Base-by-base conservation (phyloP, 2,888 invertebrate species). In the Drosophila anomelani region DNA sequence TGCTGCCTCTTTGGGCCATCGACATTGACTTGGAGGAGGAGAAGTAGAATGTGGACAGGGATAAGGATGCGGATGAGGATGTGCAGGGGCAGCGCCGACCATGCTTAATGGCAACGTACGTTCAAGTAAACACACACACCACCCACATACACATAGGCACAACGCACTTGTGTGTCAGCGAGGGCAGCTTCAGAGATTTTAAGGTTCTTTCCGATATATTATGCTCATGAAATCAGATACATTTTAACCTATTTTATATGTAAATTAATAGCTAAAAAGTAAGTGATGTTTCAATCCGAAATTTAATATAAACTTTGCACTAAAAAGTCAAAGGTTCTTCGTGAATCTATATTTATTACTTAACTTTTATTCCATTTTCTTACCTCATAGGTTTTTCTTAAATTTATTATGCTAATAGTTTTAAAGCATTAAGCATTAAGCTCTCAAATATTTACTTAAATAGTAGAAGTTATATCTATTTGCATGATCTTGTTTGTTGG, bases 21-120 rank as follows among this genome's bases (percentile, higher is more conserved):
- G 72, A 43, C 80, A 72, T 57, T 32, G 61, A 43, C 20, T 49
- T 26, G 56, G 8, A 61, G 55, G 15, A 12, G 51, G 29, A n/a
- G 8, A n/a, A n/a, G 41, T 17, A 9, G 8, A 9, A 17, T 20
- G 38, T 10, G 46, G 38, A 39, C 9, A 26, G 9, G 61, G 17
- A 26, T 39, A n/a, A n/a, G 34, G 23, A 32, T 15, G 46, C 15
- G 61, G 26, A 39, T 26, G 41, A 39, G 67, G 32, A 20, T 49
- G 44, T 23, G 34, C 46, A 38, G 49, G 66, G 62, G 51, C 73
- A 38, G 49, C 78, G 59, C 74, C 78, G 75, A 81, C 80, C 82
- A 81, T 81, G 78, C 79, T 85, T 89, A 85, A 88, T 89, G 82
- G 85, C 88, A 85, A 85, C 79, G 85, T 88, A 86, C 85, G 80